Base-by-base conservation (phyloP, 2,888 invertebrate species). In the Epirrhoe alternata region DNA sequence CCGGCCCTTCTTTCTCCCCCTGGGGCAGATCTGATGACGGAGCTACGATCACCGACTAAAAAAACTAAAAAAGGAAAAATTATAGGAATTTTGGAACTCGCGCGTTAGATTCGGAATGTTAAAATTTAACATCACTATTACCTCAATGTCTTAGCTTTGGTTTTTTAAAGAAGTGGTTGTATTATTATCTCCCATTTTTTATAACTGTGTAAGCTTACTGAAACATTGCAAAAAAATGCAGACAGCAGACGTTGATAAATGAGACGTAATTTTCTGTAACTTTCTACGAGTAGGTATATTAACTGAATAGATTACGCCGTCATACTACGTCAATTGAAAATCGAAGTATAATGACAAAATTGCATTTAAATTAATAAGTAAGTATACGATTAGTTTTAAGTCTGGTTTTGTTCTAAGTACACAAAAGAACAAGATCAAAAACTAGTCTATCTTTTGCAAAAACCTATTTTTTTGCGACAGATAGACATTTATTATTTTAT, bases 1-100 rank as follows among this genome's bases (percentile, higher is more conserved):
- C 90, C 6, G 92, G 86, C 1, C 92, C 92, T 0, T 81, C 87
- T 0, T 78, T 91, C 2, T 90, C 92, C 0, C 92, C 92, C 1
- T 93, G 92, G 92, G 92, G 74, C 10, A 82, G 92, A 74, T 92
- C 92, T 17, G 92, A 92, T 77, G 86, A 90, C 70, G 92, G 90
- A 4, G 88, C 88, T 1, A 82, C 85, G 3, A 89, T 92, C 30
- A 83, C 90, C 1, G 88, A 92, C 70, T 92, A 86, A 76, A 38
- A 35, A 42, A 42, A 8, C n/a, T 4, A 38, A 31, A 24, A 31
- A 6, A 1, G 12, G 17, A 12, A n/a, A 7, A 16, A 33, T 33
- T 24, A 6, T 1, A 24, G 2, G 5, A 50, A 35, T 33, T 38
- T 1, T 8, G 1, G 7, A 6, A 50, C 17, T 52, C 50, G 30